Evolutionary conservation across 2,888 invertebrate species (phyloP).

Genomic region (Thymelicus lineola): DNA sequence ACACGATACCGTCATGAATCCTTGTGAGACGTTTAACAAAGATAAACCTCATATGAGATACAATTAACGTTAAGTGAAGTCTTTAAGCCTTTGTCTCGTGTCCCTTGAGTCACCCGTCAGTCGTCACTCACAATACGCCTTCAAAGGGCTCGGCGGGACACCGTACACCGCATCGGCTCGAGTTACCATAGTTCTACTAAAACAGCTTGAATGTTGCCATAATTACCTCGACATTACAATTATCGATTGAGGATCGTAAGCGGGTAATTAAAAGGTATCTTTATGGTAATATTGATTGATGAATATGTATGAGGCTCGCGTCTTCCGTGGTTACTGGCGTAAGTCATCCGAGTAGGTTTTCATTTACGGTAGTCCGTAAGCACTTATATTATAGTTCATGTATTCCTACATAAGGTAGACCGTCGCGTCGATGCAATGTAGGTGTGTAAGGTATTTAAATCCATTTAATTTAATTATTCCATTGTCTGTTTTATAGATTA

Average conservation of each 20-base stretch:
- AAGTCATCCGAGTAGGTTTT: constrained; percentile 24
- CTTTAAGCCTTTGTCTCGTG: constrained; percentile 24
- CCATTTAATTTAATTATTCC: too few relatives aligned
- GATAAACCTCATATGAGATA: background rate
- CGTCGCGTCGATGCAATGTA: constrained; percentile 1
- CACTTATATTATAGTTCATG: constrained; percentile 2
- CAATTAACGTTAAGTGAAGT: constrained; percentile 8
- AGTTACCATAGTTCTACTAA: constrained; percentile 31
- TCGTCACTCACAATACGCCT: constrained; percentile 7
- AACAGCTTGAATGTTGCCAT: constrained; percentile 11
- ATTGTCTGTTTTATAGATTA: too few relatives aligned
- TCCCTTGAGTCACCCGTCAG: constrained; percentile 3
- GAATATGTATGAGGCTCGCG: constrained; percentile 30
- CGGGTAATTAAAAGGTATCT: constrained; percentile 25
- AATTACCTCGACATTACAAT: constrained; percentile 13
- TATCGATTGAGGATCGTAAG: constrained; percentile 12
- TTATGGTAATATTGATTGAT: constrained; percentile 32
- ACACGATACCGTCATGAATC: background rate
- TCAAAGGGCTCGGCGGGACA: constrained; percentile 25
- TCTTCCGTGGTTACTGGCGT: constrained; percentile 27
- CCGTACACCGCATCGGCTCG: constrained; percentile 1
- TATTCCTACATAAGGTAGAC: constrained; percentile 16
- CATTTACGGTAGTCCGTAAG: constrained; percentile 21
- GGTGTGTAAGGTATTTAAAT: background rate
- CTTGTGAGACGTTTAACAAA: background rate